Percentiles rank a stretch among this genome's conserved stretches.
Evolutionary conservation across 1,140 invertebrate genomes (phyloP).

Genomic region (Chironomus tepperi): DNA sequence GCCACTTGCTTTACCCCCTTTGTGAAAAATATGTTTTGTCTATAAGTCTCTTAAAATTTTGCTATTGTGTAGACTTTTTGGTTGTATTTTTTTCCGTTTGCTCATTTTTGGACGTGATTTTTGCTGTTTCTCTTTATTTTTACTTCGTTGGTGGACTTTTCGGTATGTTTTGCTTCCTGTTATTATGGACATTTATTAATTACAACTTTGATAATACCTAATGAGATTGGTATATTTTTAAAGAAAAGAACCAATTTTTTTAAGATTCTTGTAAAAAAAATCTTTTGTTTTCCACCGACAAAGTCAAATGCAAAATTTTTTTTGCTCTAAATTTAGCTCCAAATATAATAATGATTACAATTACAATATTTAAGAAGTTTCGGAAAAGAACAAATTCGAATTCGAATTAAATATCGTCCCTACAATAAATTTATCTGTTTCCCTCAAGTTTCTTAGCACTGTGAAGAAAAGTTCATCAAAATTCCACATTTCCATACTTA

Average conservation of each 20-base stretch:
- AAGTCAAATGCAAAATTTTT: too few relatives aligned
- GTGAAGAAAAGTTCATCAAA: too few relatives aligned
- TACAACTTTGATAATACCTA: background rate
- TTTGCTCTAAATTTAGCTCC: too few relatives aligned
- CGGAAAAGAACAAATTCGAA: too few relatives aligned
- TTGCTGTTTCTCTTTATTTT: background rate
- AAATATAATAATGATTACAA: too few relatives aligned
- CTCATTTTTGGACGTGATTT: background rate
- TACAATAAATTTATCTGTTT: too few relatives aligned
- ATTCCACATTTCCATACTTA: too few relatives aligned
- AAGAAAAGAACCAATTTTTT: background rate
- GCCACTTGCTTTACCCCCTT: background rate
- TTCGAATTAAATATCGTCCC: too few relatives aligned
- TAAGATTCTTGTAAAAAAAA: too few relatives aligned
- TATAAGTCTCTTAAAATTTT: background rate
- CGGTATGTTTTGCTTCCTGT: background rate
- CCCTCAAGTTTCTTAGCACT: too few relatives aligned
- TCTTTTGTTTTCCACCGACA: too few relatives aligned
- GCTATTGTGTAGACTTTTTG: background rate
- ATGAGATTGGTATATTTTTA: background rate
- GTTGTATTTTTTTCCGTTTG: background rate
- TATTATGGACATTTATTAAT: background rate
- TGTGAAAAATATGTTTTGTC: constrained; percentile 12
- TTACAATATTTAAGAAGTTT: too few relatives aligned
- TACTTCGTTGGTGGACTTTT: constrained; percentile 19